Percentiles rank a stretch among this genome's conserved stretches.
These are phyloP conservation scores for Halocynthia aurantium DNA, from an alignment of 23 tunicate species.

Conservation along the genomic window DNA sequence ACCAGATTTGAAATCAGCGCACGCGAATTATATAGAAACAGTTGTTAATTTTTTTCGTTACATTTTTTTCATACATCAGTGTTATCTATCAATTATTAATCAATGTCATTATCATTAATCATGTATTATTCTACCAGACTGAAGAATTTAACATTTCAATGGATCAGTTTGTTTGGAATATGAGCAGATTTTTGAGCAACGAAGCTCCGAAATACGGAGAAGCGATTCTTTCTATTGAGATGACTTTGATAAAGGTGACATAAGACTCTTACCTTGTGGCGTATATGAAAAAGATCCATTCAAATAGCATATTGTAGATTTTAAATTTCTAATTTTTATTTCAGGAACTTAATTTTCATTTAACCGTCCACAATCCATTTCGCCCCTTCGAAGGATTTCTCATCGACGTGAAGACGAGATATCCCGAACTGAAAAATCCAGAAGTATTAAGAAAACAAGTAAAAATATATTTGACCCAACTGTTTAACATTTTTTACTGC, in stretches of 20 bases:
- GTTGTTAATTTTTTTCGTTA: too few relatives aligned
- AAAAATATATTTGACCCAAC: constrained; percentile 2
- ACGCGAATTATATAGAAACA: too few relatives aligned
- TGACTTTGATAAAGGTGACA: constrained; percentile 54
- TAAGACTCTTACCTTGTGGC: too few relatives aligned
- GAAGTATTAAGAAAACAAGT: constrained; percentile 57
- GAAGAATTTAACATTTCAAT: constrained; percentile 94
- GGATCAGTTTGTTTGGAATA: constrained; percentile 70
- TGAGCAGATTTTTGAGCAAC: constrained; percentile 18
- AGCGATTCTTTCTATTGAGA: constrained; percentile 68
- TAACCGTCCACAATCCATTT: constrained; percentile 78
- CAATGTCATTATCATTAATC: too few relatives aligned
- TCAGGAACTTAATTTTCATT: constrained; percentile 76
- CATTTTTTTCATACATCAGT: too few relatives aligned
- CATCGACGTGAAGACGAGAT: constrained; percentile 81
- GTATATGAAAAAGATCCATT: too few relatives aligned
- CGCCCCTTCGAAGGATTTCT: constrained; percentile 94
- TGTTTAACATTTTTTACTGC: too few relatives aligned
- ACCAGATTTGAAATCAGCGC: too few relatives aligned
- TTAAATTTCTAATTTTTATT: background rate
- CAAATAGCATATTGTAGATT: too few relatives aligned
- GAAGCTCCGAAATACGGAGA: constrained; percentile 51
- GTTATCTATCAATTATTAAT: too few relatives aligned
- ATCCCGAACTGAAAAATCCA: constrained; percentile 33
- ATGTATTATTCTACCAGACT: constrained; percentile 17